Base-by-base conservation (phyloP, 37 sponge, comb jelly and placozoan species). In the Cladorhizidae sp. region DNA sequence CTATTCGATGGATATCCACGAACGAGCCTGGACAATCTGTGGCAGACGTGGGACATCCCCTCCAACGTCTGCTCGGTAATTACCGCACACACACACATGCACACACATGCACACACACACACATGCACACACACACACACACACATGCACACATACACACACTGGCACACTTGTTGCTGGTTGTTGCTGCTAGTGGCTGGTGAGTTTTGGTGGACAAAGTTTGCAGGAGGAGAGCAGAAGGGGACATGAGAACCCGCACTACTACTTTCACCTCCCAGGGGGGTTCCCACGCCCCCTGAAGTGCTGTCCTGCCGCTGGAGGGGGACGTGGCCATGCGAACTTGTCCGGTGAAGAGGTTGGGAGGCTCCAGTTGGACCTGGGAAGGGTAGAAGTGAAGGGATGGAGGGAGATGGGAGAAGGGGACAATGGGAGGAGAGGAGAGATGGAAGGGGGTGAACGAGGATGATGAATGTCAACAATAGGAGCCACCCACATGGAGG, bases 111-210 rank as follows among this genome's bases (percentile, higher is more conserved):
- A n/a, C 49, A 5, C 9, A 9, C 8, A 45, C 8, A 45, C 49
- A 45, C 5, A 45, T 9, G 9, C 49, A n/a, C n/a, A n/a, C n/a
- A n/a, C n/a, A n/a, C n/a, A n/a, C n/a, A n/a, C n/a, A n/a, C n/a
- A n/a, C n/a, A n/a, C n/a, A n/a, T n/a, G n/a, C n/a, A n/a, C n/a
- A n/a, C n/a, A n/a, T n/a, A n/a, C n/a, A n/a, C n/a, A n/a, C n/a
- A n/a, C n/a, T n/a, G n/a, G n/a, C n/a, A 12, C 49, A 65, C 67
- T 65, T 65, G 67, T 65, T 18, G 67, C 12, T 65, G 67, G 31
- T 31, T 65, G 67, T 32, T n/a, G n/a, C n/a, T 65, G 9, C 9
- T 45, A 45, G 49, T 9, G 32, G 67, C 67, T 31, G 67, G 57
- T 45, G 57, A 55, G 57, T 35, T 40, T 42, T 35, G 57, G 74